A percentile compares a stretch with the other conserved stretches of the same genome.
These are phyloP conservation scores for Scomber scombrus DNA, from an alignment of 2,113 vertebrate species.

Conservation along the genomic window DNA sequence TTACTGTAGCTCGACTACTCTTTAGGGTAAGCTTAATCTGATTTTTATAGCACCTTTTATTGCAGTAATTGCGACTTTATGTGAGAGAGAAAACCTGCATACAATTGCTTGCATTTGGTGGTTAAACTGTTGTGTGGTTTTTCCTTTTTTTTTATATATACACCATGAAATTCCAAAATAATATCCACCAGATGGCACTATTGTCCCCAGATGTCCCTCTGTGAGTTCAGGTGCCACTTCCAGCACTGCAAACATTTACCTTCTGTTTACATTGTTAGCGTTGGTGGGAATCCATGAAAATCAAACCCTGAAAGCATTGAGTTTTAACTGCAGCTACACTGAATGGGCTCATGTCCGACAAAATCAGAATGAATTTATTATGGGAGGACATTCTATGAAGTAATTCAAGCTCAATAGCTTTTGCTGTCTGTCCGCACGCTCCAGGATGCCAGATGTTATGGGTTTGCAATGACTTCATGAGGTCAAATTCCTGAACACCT, in stretches of 20 bases:
- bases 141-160: slow-evolving; percentile 2
- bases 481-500: slow-evolving; percentile 58
- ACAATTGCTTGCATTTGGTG: slow-evolving; percentile 36
- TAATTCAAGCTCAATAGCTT: no score
- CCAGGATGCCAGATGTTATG: not conserved
- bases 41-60: slow-evolving; percentile 2
- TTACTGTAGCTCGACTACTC: slow-evolving; percentile 5
- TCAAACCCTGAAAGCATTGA: not conserved
- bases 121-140: slow-evolving; percentile 21
- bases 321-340: slow-evolving; percentile 5
- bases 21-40: slow-evolving; percentile 8
- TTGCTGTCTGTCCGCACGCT: not conserved
- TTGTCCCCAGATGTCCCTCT: slow-evolving; percentile 8
- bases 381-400: no score
- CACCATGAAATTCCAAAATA: not conserved
- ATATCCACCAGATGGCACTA: slow-evolving; percentile 57
- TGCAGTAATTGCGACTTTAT: slow-evolving; percentile 21
- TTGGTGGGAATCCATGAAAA: not conserved
- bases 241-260: slow-evolving; percentile 15
- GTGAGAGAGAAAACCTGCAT: slow-evolving; percentile 12
- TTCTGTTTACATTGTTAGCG: not conserved
- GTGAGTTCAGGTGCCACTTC: not conserved
- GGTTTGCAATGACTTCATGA: slow-evolving; percentile 34
- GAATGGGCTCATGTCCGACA: not conserved
- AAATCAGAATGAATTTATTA: slow-evolving; percentile 4